phyloP scores from a whole-genome alignment of 2,113 vertebrate species.

The Rhodinocichla rosea region DNA sequence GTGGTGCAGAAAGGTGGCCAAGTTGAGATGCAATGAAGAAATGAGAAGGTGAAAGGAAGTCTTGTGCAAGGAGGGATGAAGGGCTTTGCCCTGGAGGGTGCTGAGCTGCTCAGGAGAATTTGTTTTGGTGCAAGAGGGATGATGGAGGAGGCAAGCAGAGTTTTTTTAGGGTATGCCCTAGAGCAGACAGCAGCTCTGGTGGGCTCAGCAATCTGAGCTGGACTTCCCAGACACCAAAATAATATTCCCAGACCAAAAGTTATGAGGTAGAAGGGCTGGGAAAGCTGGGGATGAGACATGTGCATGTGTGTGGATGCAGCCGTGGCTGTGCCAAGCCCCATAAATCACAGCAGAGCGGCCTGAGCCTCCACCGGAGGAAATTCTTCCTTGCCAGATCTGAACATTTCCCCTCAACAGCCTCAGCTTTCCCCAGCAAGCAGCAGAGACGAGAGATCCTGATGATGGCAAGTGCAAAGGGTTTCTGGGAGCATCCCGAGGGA shows the following conservation, averaged over 20 bases:
- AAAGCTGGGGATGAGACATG: background rate
- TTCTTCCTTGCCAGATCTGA: background rate
- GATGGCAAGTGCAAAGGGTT: background rate
- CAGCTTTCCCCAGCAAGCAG: background rate
- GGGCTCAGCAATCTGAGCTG: background rate
- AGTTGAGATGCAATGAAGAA: background rate
- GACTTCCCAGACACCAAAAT: background rate
- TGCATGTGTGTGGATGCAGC: background rate
- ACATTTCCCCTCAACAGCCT: background rate
- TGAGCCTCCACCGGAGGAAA: background rate
- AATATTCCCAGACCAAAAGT: background rate
- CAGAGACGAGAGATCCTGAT: rapidly evolving
- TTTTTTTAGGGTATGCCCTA: background rate
- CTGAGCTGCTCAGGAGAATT: background rate
- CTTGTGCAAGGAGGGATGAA: background rate
- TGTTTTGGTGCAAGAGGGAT: background rate
- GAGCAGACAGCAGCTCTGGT: background rate
- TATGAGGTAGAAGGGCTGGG: background rate
- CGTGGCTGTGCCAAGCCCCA: background rate
- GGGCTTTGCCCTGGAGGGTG: background rate
- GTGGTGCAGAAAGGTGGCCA: background rate
- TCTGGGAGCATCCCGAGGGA: rapidly evolving
- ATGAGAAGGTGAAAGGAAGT: background rate
- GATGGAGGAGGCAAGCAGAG: background rate
- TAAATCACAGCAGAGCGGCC: background rate